A percentile compares a stretch with the other conserved stretches of the same genome.
phyloP scores from a whole-genome alignment of 1,140 invertebrate genomes.

The Gonatopus flavifemur region DNA sequence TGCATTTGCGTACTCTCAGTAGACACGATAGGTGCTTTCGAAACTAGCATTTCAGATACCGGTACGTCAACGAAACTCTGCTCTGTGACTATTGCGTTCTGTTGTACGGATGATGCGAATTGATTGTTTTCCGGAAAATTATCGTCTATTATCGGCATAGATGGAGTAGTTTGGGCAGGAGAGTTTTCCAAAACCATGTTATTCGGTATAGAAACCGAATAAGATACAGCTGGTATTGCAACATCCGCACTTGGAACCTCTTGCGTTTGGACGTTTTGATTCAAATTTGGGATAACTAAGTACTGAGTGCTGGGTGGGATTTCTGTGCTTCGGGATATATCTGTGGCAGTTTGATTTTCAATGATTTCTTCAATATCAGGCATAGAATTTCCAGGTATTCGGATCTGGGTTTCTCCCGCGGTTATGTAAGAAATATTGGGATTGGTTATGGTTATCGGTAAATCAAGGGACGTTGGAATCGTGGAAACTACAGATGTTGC shows the following conservation, averaged over 20 bases:
- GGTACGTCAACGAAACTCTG: conserved; percentile 33
- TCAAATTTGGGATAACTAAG: conserved; percentile 41
- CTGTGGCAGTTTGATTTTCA: conserved; percentile 21
- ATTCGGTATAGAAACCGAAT: conserved; percentile 48
- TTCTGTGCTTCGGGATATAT: conserved; percentile 21
- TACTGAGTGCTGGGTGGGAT: conserved; percentile 41
- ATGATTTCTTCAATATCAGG: conserved; percentile 48
- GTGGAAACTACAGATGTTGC: conserved; percentile 47
- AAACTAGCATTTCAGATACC: conserved; percentile 41
- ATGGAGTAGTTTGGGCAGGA: conserved; percentile 48
- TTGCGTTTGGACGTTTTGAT: conserved; percentile 34
- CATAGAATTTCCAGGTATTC: conserved; percentile 43
- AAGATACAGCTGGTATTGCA: conserved; percentile 31
- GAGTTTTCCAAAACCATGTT: conserved; percentile 34
- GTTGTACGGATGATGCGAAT: conserved; percentile 28
- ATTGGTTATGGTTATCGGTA: conserved; percentile 71
- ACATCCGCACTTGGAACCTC: conserved; percentile 11
- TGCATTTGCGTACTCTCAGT: conserved; percentile 16
- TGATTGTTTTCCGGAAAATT: conserved; percentile 33
- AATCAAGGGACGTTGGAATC: conserved; percentile 63
- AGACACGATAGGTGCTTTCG: conserved; percentile 24
- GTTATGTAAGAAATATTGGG: conserved; percentile 63
- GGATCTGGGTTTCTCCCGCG: conserved; percentile 36
- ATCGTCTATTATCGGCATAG: conserved; percentile 56
- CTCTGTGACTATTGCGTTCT: conserved; percentile 20